Evolutionary conservation across 2,113 vertebrate genomes (phyloP).

Genomic region (Oncorhynchus tshawytscha): DNA sequence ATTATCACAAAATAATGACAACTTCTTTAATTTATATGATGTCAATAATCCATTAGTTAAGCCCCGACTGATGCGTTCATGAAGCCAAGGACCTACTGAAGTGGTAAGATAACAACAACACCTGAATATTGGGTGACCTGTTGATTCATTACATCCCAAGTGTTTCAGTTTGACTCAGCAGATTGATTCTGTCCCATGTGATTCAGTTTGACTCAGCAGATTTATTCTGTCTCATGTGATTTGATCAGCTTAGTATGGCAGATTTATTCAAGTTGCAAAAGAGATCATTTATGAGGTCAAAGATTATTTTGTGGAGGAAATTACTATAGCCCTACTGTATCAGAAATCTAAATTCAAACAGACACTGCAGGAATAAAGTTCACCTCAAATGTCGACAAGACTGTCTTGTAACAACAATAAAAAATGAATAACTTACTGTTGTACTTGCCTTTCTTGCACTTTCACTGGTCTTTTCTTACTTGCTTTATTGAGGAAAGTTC

Average conservation of each 20-base stretch:
- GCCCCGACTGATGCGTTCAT: too few relatives aligned
- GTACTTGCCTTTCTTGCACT: too few relatives aligned
- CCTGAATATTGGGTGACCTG: too few relatives aligned
- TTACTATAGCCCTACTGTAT: background rate
- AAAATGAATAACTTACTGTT: too few relatives aligned
- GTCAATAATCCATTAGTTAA: conserved; percentile 3
- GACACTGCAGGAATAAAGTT: background rate
- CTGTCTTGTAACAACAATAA: too few relatives aligned
- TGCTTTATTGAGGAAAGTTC: too few relatives aligned
- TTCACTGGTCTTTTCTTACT: too few relatives aligned
- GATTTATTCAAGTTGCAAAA: conserved; percentile 36
- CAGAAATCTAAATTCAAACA: background rate
- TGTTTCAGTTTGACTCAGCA: background rate
- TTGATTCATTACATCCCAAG: conserved; percentile 41
- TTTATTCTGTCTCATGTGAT: too few relatives aligned
- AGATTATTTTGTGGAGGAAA: background rate
- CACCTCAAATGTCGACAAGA: too few relatives aligned
- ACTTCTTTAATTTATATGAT: conserved; percentile 4
- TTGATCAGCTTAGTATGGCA: conserved; percentile 48
- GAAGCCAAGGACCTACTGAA: too few relatives aligned
- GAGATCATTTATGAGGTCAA: too few relatives aligned
- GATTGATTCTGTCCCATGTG: conserved; percentile 42
- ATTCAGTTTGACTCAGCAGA: conserved; percentile 8
- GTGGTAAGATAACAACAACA: too few relatives aligned
- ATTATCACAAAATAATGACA: background rate